Percentiles rank a stretch among this genome's conserved stretches.
Evolutionary conservation across 2,797 vertebrate species (phyloP).

Genomic region (Malacoraja senta): DNA sequence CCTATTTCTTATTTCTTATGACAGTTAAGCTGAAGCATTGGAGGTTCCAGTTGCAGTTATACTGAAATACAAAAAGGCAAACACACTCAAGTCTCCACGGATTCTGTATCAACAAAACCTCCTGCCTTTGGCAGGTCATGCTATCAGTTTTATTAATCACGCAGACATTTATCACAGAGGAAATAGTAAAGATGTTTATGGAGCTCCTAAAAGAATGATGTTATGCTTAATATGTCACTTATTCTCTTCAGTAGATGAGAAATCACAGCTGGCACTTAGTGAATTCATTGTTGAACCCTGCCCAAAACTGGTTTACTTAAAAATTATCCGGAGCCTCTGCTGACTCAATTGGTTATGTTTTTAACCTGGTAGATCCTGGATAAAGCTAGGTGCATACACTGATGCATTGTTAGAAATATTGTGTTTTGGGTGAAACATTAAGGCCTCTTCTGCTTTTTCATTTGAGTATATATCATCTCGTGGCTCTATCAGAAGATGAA

Average conservation of each 20-base stretch:
- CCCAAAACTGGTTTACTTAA: constrained; percentile 11
- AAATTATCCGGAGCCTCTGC: constrained; percentile 5
- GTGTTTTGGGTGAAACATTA: not conserved
- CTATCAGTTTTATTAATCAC: constrained; percentile 71
- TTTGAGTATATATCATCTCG: not conserved
- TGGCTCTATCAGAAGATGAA: not conserved
- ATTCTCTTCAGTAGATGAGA: constrained; percentile 51
- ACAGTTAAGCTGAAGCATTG: constrained; percentile 54
- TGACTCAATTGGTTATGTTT: not conserved
- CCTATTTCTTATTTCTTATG: constrained; percentile 3
- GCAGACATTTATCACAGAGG: constrained; percentile 60
- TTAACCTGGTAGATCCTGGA: not conserved
- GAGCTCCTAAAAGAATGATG: constrained; percentile 47
- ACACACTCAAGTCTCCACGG: constrained; percentile 53
- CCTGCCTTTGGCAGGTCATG: constrained; percentile 49
- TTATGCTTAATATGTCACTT: constrained; percentile 50
- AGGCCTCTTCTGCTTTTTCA: not conserved
- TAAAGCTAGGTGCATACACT: not conserved
- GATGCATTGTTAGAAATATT: not conserved
- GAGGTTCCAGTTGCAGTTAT: constrained; percentile 50
- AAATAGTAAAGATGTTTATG: constrained; percentile 55
- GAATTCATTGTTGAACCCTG: constrained; percentile 40
- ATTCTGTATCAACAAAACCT: constrained; percentile 61
- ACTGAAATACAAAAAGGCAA: constrained; percentile 56
- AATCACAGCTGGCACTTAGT: constrained; percentile 52